Base-by-base conservation (phyloP, 2,113 vertebrate species). In the Leptobrachium ailaonicum region DNA sequence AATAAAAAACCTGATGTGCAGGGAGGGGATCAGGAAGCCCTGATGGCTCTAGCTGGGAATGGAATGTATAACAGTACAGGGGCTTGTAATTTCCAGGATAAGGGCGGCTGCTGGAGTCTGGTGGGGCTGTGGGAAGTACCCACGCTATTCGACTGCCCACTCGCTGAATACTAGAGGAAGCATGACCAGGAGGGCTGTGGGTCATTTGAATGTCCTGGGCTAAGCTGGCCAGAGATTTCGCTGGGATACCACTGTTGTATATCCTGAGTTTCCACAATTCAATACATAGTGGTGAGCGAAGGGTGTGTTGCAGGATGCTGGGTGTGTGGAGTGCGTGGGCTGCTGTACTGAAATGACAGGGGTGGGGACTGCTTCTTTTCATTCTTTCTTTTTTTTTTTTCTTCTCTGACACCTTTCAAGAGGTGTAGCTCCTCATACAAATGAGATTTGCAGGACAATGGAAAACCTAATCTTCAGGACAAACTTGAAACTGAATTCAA, bases 21-120 rank as follows among this genome's bases (percentile, higher is more conserved):
- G 66, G 73, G 81, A 87, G 85, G 85, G 82, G 89, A 88, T 84
- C 47, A 94, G 94, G 94, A 95, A 95, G 88, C 85, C 73, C 87
- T 85, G 88, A 87, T 86, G 78, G 89, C 88, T 83, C 87, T 85
- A 86, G 84, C 78, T 84, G 86, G 87, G 90, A 93, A 92, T 87
- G 93, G 93, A 95, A 94, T 93, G 90, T 93, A 93, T 91, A 87
- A 88, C 91, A 92, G 91, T 90, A 88, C 82, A 85, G 85, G 67
- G 82, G 84, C 88, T 91, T 87, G 87, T 88, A 82, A 91, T 90
- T 91, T 92, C 92, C 94, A 92, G 92, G 91, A 92, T 83, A 85
- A 90, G 91, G 90, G 92, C 86, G 83, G 88, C 85, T 87, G 85
- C 88, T 82, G 74, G 62, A 80, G 73, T 84, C 79, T 80, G 86